Percentiles rank a stretch among this genome's conserved stretches.
Evolutionary conservation across 1,140 invertebrate species (phyloP).

Genomic region (Helicoverpa armigera): DNA sequence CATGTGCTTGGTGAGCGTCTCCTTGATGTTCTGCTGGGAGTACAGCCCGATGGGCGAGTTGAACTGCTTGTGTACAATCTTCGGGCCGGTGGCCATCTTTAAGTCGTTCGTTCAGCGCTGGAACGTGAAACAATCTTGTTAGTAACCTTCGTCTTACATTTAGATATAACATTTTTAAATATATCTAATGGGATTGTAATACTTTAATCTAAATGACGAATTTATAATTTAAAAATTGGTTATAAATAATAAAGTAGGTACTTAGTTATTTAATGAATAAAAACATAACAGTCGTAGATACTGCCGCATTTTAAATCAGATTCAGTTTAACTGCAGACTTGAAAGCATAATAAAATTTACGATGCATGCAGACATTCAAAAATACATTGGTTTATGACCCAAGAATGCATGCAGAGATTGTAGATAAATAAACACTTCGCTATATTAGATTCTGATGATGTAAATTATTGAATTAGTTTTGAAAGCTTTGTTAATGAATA

Average conservation of each 20-base stretch:
- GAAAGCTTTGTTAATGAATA: not conserved
- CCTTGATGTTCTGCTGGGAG: conserved; percentile 93
- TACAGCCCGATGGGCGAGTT: conserved; percentile 96
- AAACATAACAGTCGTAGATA: not conserved
- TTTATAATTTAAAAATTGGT: no score
- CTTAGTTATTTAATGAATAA: not conserved
- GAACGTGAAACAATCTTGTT: conserved; percentile 56
- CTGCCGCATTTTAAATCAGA: conserved; percentile 27
- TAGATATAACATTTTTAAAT: no score
- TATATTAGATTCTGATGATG: not conserved
- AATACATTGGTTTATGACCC: conserved; percentile 15
- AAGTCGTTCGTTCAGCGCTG: conserved; percentile 85
- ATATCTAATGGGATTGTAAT: no score
- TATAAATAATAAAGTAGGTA: no score
- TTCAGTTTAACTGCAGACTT: conserved; percentile 34
- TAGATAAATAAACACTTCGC: not conserved
- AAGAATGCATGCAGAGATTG: not conserved
- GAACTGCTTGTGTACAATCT: conserved; percentile 95
- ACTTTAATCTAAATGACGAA: no score
- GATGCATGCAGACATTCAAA: conserved; percentile 31
- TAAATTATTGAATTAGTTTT: not conserved
- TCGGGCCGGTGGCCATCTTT: conserved; percentile 88
- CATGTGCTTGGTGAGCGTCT: conserved; percentile 92
- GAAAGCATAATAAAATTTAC: conserved; percentile 52
- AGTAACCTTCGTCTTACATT: no score